phyloP scores from a whole-genome alignment of 2,888 invertebrate genomes.

The Steinernema scapterisci region DNA sequence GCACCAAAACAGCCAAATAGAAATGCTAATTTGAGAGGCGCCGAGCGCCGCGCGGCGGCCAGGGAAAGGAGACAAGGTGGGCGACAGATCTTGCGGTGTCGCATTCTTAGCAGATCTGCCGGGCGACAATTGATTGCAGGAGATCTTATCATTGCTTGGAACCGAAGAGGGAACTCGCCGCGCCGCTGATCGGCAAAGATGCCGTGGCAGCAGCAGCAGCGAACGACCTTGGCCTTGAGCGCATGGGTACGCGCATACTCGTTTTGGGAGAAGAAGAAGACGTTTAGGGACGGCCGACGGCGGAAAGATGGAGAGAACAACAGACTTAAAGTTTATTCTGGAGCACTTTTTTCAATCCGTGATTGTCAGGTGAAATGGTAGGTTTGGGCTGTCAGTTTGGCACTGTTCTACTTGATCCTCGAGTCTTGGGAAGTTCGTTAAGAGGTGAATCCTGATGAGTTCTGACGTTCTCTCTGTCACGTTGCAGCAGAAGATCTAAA shows the following conservation, averaged over 20 bases:
- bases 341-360: too few relatives aligned
- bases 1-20: background rate
- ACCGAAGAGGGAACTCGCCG: background rate
- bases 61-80: background rate
- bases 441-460: too few relatives aligned
- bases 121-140: slow-evolving; percentile 16
- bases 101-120: slow-evolving; percentile 10
- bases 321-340: too few relatives aligned
- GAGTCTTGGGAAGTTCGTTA: too few relatives aligned
- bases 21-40: slow-evolving; percentile 1
- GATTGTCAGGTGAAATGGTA: too few relatives aligned
- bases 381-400: too few relatives aligned
- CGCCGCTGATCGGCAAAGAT: background rate
- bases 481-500: too few relatives aligned
- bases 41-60: background rate
- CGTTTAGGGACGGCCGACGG: too few relatives aligned
- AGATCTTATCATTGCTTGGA: slow-evolving; percentile 27
- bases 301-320: too few relatives aligned
- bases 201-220: slow-evolving; percentile 26
- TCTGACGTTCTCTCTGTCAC: too few relatives aligned
- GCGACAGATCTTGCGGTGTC: background rate
- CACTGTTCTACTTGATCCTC: too few relatives aligned
- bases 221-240: slow-evolving; percentile 31
- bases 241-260: slow-evolving; percentile 15
- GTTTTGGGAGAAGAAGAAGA: background rate